Conservation (phyloP, 2,888 invertebrate genomes). For the Pollenia labialis region DNA sequence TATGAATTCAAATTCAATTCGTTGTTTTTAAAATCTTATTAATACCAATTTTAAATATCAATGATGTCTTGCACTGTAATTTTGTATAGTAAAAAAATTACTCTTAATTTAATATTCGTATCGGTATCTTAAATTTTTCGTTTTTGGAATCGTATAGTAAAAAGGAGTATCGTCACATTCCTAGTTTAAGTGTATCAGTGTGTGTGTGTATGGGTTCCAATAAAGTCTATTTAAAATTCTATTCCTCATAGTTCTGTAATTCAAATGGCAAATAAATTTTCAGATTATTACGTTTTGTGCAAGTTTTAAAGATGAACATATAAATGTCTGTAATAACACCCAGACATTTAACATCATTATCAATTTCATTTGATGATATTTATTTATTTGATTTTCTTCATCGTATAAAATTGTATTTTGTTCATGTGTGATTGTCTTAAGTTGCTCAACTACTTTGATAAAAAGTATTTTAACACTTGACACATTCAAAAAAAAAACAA, state of each 20-base stretch:
- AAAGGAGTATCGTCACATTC: no score
- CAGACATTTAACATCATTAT: slow-evolving; percentile 43
- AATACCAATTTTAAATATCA: no score
- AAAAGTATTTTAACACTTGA: slow-evolving; percentile 6
- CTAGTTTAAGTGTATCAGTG: background rate
- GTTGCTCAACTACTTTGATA: background rate
- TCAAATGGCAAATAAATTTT: slow-evolving; percentile 25
- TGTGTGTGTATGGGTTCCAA: background rate
- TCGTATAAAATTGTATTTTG: background rate
- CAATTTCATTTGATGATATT: background rate
- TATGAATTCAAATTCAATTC: no score
- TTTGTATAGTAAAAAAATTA: no score
- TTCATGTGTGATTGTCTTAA: background rate
- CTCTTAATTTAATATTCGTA: no score
- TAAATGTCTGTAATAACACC: slow-evolving; percentile 22
- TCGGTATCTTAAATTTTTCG: no score
- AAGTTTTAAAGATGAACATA: slow-evolving; percentile 17
- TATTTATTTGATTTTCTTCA: background rate
- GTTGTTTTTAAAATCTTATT: no score
- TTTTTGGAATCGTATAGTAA: no score
- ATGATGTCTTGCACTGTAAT: no score
- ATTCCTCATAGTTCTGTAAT: background rate
- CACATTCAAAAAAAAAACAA: background rate
- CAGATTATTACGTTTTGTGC: slow-evolving; percentile 26
- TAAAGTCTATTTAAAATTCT: background rate